phyloP scores from a whole-genome alignment of 2,113 vertebrate species.

The Sinocyclocheilus anophthalmus region DNA sequence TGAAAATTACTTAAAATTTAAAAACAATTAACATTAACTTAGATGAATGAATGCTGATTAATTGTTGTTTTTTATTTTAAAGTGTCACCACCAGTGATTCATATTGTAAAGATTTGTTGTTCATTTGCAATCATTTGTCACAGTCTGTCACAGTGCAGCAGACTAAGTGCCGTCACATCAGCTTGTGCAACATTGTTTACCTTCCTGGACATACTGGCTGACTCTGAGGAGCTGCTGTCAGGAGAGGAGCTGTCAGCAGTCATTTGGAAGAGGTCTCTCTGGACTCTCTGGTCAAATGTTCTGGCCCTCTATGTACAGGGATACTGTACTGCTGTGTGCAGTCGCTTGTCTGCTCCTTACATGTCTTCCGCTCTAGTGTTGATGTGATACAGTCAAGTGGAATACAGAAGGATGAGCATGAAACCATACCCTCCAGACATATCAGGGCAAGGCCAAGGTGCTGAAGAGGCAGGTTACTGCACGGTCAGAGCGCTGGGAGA shows the following conservation, averaged over 20 bases:
- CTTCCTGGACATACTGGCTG: slow-evolving; percentile 22
- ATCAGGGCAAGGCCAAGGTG: neutral
- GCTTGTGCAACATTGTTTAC: slow-evolving; percentile 17
- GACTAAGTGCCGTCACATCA: neutral
- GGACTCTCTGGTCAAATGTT: slow-evolving; percentile 32
- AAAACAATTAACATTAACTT: neutral
- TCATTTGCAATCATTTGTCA: slow-evolving; percentile 33
- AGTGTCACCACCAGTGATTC: neutral
- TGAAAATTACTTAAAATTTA: neutral
- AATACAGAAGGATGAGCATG: slow-evolving; percentile 28
- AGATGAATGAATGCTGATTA: neutral
- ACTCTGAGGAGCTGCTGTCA: slow-evolving; percentile 30
- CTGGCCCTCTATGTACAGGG: neutral
- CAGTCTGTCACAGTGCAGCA: slow-evolving; percentile 5
- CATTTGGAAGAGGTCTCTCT: slow-evolving; percentile 27
- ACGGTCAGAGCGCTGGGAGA: neutral
- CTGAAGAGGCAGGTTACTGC: slow-evolving; percentile 26
- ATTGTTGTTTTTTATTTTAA: neutral
- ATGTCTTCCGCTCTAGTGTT: neutral
- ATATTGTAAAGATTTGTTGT: neutral
- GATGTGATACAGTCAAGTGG: slow-evolving; percentile 21
- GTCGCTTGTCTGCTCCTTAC: slow-evolving; percentile 8
- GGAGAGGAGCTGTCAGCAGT: slow-evolving; percentile 9
- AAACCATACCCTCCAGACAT: slow-evolving; percentile 12
- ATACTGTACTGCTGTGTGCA: neutral